These are phyloP conservation scores for Thalassarche chlororhynchos DNA, from an alignment of 2,113 vertebrate species.

Conservation along the genomic window DNA sequence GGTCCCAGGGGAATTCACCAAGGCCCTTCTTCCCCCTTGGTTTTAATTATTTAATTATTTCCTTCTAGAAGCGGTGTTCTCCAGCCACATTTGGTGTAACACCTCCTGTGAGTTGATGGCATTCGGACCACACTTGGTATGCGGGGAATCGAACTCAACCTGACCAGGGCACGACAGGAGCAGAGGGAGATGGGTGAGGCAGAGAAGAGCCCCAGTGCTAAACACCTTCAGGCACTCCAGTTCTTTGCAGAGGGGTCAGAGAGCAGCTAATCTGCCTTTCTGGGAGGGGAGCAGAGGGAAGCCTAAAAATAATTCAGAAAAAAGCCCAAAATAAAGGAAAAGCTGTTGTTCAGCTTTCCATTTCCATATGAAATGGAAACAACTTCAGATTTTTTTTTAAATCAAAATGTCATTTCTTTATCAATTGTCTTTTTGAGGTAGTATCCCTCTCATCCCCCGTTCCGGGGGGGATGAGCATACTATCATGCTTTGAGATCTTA, in stretches of 20 bases:
- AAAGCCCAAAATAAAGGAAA: neutral
- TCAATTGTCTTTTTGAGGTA: neutral
- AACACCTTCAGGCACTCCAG: neutral
- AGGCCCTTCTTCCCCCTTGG: neutral
- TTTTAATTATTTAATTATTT: neutral
- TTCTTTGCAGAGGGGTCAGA: neutral
- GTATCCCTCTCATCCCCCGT: neutral
- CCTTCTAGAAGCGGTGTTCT: neutral
- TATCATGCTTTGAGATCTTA: neutral
- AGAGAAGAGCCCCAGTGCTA: neutral
- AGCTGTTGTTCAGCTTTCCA: neutral
- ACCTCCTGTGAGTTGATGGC: neutral
- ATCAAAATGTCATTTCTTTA: neutral
- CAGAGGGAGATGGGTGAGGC: neutral
- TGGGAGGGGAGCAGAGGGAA: neutral
- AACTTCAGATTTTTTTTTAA: neutral
- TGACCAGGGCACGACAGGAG: too few species aligned
- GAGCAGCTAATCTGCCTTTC: neutral
- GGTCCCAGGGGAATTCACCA: neutral
- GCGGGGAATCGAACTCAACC: fast-evolving
- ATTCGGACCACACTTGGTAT: fast-evolving
- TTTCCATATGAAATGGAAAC: neutral
- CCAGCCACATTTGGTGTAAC: neutral
- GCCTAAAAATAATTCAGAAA: neutral
- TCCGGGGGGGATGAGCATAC: neutral